Evolutionary conservation across 2,113 vertebrate genomes (phyloP).

Genomic region (Leptosomus discolor): DNA sequence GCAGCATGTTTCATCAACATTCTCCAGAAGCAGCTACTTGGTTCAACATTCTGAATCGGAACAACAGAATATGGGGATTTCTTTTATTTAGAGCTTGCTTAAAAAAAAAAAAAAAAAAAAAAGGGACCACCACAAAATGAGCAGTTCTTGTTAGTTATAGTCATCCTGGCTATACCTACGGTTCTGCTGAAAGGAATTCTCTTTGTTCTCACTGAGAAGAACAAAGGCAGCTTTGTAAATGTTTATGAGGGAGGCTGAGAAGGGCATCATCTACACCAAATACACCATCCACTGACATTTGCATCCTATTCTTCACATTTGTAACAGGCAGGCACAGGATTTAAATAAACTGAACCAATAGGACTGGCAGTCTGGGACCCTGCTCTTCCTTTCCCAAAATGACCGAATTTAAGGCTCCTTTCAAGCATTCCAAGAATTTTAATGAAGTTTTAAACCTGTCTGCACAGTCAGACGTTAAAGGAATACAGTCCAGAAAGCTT

Average conservation of each 20-base stretch:
- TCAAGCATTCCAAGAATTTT: slow-evolving; percentile 43
- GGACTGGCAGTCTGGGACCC: not conserved
- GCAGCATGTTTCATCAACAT: not conserved
- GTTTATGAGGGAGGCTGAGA: not conserved
- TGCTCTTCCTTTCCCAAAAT: slow-evolving; percentile 15
- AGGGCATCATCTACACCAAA: slow-evolving; percentile 20
- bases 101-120: not conserved
- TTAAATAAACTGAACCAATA: not conserved
- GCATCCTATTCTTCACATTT: slow-evolving; percentile 47
- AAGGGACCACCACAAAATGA: slow-evolving; percentile 10
- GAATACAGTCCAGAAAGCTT: slow-evolving; percentile 23
- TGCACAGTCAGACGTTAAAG: slow-evolving; percentile 22
- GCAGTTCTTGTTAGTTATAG: not conserved
- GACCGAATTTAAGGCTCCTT: slow-evolving; percentile 36
- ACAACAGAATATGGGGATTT: not conserved
- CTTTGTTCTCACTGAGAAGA: not conserved
- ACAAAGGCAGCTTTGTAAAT: slow-evolving; percentile 16
- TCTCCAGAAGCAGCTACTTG: slow-evolving; percentile 13
- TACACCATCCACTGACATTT: slow-evolving; percentile 16
- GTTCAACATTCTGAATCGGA: not conserved
- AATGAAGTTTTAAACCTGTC: slow-evolving; percentile 28
- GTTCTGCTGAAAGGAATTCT: not conserved
- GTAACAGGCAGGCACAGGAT: not conserved
- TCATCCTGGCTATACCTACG: not conserved
- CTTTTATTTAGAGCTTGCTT: slow-evolving; percentile 36